A percentile compares a stretch with the other conserved stretches of the same genome.
phyloP scores from a whole-genome alignment of 2,113 vertebrate species.

The Spea bombifrons region DNA sequence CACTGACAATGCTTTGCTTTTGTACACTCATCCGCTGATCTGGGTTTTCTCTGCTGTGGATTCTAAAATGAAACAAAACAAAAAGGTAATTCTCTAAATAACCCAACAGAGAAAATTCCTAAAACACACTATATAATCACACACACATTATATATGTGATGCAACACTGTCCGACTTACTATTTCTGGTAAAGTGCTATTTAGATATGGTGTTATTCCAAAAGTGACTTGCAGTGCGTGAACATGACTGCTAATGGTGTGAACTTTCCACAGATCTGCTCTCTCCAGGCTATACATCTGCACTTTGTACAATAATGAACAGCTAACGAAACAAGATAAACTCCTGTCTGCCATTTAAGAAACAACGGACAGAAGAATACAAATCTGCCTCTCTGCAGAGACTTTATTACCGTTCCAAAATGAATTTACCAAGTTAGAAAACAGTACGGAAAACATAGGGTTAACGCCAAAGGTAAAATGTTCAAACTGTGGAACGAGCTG shows the following conservation, averaged over 20 bases:
- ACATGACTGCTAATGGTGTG: constrained; percentile 6
- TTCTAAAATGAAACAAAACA: constrained; percentile 21
- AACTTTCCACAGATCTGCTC: constrained; percentile 13
- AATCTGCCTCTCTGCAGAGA: neutral
- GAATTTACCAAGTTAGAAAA: constrained; percentile 7
- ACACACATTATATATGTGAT: too few species aligned
- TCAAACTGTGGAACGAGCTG: neutral
- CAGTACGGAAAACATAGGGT: constrained; percentile 6
- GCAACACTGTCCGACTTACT: too few species aligned
- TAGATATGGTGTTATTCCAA: too few species aligned
- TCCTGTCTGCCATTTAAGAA: constrained; percentile 17
- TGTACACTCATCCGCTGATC: neutral
- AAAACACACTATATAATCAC: too few species aligned
- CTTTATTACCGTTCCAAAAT: constrained; percentile 12
- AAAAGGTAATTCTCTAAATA: neutral
- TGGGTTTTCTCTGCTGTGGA: constrained; percentile 1
- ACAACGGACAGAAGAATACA: neutral
- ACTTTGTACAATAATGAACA: constrained; percentile 37
- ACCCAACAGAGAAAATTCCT: neutral
- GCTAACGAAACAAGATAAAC: neutral
- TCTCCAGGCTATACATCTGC: constrained; percentile 7
- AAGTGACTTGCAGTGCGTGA: neutral
- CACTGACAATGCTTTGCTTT: neutral
- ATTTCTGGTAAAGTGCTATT: too few species aligned
- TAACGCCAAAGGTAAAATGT: neutral